Evolutionary conservation across 2,888 invertebrate species (phyloP), one percentile per base, ranked within the genome.

Genomic region (Apamea epomidion): DNA sequence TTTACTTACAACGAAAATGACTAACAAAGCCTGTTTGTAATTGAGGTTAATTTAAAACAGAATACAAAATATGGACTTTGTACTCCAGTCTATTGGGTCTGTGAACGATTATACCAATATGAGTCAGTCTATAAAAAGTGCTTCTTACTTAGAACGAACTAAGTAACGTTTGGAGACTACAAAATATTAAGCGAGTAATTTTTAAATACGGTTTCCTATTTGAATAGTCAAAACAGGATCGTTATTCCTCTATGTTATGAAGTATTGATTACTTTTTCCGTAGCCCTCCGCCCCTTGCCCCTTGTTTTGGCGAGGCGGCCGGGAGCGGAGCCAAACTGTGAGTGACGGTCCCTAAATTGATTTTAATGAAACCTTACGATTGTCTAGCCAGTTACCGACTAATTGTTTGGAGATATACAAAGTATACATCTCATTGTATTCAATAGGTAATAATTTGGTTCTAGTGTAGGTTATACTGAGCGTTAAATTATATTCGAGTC

Each of bases 231-330:
- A 68, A 62, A 64, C 18, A 37, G 74, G 68, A 45, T 74, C 65
- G 67, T 78, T 70, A 71, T 21, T 37, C 45, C 48, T 18, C 45
- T 42, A 74, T 16, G 79, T 76, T 85, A 86, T 85, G 75, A 86
- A 86, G 86, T 86, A 87, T 86, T 87, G 86, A 86, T 86, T 86
- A 14, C 60, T 80, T 73, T 74, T 64, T 51, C 64, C 74, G 69
- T 62, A 37, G 75, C 75, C 69, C 54, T 78, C 65, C 78, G 62
- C 65, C 64, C 78, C 78, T 64, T 60, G 32, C 75, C 78, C 81
- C 75, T 68, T 78, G 76, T 72, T 67, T 65, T 75, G 70, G 76
- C 76, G 65, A 77, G 69, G 70, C 48, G 58, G 62, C 48, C 69
- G 84, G 84, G 80, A 75, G 64, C 32, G 42, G 60, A 83, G 84